Evolutionary conservation across 2,113 vertebrate species (phyloP), one percentile per base, ranked within the genome.

Genomic region (Corydoras maculifer): DNA sequence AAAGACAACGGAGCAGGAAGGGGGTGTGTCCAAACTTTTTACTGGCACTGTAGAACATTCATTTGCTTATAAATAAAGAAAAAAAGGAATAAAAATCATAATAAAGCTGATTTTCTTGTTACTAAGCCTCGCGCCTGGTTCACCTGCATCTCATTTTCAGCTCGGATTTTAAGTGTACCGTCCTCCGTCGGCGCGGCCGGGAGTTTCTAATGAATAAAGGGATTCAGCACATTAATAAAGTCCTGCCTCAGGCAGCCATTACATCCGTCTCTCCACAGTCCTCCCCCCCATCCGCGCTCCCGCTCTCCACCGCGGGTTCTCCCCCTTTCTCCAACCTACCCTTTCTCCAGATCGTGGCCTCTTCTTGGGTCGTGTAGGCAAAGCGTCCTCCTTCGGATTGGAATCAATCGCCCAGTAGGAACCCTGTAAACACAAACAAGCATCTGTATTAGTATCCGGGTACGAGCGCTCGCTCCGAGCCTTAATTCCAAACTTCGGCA

Each of bases 371-470:
- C 93, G 89, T 62, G 92, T 92, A 70, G 92, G 93, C 84, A 94
- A 85, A 2, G 90, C 78, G 72, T 95, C 93, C 87, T 95, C 93
- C 82, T 95, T 95, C 83, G 93, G 93, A 88, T 93, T 95, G 80
- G 90, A 93, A 86, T 95, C 93, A 71, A 95, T 95, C 75, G 93
- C 93, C 93, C 93, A 95, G 79, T 95, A 95, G 74, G 93, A 95
- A 58, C 93, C 93, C 93, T 95, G 80, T 14, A 87, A 75, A 79
- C 35, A 78, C 59, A 76, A 75, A 59, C 14, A 84, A 58, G 71
- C 80, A 58, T 48, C 12, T n/a, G n/a, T 25, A 35, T 80, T 76
- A 84, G 75, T 11, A 59, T 59, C 18, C 35, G 7, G 35, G 35
- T 8, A 43, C 18, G 18, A 25, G 18, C 18, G 18, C 8, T 55